A percentile compares a stretch with the other conserved stretches of the same genome.
These are phyloP conservation scores for Drosophila mayri DNA, from an alignment of 1,140 invertebrate genomes.

Conservation along the genomic window DNA sequence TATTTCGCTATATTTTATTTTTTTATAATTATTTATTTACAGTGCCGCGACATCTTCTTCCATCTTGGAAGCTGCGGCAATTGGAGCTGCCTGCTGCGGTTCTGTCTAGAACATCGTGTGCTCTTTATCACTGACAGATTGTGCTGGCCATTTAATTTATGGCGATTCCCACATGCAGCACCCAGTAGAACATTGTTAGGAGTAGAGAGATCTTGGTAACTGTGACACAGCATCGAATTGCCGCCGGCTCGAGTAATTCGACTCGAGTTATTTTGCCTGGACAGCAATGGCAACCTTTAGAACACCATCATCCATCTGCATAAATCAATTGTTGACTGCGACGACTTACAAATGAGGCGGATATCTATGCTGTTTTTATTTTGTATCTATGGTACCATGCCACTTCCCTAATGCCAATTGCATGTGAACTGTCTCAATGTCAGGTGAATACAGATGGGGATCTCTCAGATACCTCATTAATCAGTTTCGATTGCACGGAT, in stretches of 20 bases:
- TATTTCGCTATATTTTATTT: background rate
- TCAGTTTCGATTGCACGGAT: conserved; percentile 20
- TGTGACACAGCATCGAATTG: conserved; percentile 37
- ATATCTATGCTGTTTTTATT: conserved; percentile 19
- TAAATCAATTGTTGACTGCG: conserved; percentile 58
- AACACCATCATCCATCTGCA: conserved; percentile 51
- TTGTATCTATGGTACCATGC: conserved; percentile 3
- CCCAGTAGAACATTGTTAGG: conserved; percentile 15
- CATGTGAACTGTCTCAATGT: conserved; percentile 30
- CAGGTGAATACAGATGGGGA: conserved; percentile 8
- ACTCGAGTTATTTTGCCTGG: conserved; percentile 28
- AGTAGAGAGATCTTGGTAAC: conserved; percentile 15
- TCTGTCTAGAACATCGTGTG: conserved; percentile 57
- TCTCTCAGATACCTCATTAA: conserved; percentile 27
- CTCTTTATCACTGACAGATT: conserved; percentile 68
- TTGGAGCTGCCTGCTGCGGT: conserved; percentile 44
- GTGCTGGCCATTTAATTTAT: conserved; percentile 60
- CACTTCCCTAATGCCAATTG: conserved; percentile 39
- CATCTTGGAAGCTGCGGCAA: conserved; percentile 38
- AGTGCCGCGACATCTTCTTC: conserved; percentile 46
- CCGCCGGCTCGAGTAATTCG: conserved; percentile 44
- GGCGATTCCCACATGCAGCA: conserved; percentile 42
- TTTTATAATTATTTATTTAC: background rate
- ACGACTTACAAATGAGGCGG: conserved; percentile 47
- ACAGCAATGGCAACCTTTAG: conserved; percentile 49